A percentile compares a stretch with the other conserved stretches of the same genome.
Conservation (phyloP, 2,113 vertebrate genomes). For the Periophthalmus modestus region DNA sequence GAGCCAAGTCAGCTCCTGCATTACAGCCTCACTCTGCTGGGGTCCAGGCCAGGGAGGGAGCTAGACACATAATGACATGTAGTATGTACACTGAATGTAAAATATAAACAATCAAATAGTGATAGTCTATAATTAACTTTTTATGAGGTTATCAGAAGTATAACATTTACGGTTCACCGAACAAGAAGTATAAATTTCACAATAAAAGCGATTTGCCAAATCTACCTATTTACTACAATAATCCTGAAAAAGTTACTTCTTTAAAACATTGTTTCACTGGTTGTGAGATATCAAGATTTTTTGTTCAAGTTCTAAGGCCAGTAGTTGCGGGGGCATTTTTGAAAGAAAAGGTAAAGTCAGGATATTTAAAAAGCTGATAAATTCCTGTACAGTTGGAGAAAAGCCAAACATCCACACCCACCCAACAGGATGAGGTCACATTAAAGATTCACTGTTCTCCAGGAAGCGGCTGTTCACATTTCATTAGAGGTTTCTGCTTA, state of each 20-base stretch:
- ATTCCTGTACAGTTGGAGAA: background rate
- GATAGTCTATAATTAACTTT: too few relatives aligned
- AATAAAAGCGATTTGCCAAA: too few relatives aligned
- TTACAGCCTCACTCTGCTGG: background rate
- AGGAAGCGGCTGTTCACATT: background rate
- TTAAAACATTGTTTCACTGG: too few relatives aligned
- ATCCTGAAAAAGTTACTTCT: too few relatives aligned
- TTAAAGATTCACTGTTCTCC: conserved; percentile 4
- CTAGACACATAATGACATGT: background rate
- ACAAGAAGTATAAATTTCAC: background rate
- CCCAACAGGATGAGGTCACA: conserved; percentile 1
- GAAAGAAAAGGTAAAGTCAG: too few relatives aligned
- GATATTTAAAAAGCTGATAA: background rate
- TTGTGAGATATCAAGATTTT: too few relatives aligned
- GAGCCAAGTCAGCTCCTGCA: background rate
- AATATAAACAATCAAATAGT: too few relatives aligned
- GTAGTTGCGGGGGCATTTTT: too few relatives aligned
- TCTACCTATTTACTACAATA: too few relatives aligned
- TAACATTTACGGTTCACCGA: background rate
- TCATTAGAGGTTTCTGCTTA: background rate
- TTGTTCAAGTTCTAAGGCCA: too few relatives aligned
- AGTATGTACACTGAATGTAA: background rate
- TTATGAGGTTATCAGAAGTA: background rate
- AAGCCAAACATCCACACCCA: conserved; percentile 7
- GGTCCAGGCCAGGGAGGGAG: background rate